Evolutionary conservation across 2,113 vertebrate species (phyloP), one percentile per base, ranked within the genome.

Genomic region (Mixornis gularis): DNA sequence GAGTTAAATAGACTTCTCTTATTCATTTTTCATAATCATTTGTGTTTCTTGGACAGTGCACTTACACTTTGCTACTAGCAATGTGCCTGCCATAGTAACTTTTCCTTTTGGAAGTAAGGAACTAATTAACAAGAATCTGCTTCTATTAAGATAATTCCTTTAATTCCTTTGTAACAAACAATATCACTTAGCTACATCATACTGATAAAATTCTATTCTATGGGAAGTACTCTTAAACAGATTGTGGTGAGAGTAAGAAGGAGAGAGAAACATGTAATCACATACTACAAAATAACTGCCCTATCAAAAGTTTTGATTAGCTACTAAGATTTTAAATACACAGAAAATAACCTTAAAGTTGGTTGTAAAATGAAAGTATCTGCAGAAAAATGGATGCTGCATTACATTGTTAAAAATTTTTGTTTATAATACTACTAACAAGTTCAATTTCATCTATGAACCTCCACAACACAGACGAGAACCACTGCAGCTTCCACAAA

Each of bases 11-110:
- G 89, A 92, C 68, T 90, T 96, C 87, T 93, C 87, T 87, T 86
- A 85, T 80, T 69, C 68, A 95, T 95, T 95, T 95, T 93, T 96
- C 90, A 95, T 85, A 94, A 96, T 90, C n/a, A 90, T 95, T 90
- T 96, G 95, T 95, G 66, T 93, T 94, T 94, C 79, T 95, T 96
- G 95, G 95, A 95, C 72, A 68, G 72, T 44, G 26, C 14, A 41
- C 63, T 92, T 79, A 78, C n/a, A 86, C 53, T 91, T 92, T 85
- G 60, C 91, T 90, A 68, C 58, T 91, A 95, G 89, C 63, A 94
- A 46, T 49, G 63, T 79, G 92, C 41, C 82, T 94, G 59, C 60
- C 83, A 82, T 78, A 93, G 83, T 76, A 90, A 85, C n/a, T 94
- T 96, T 87, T 91, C 62, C 52, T 89, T 91, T 91, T 83, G 77